Evolutionary conservation across 2,888 invertebrate genomes (phyloP).

Genomic region (Petrolisthes cinctipes): DNA sequence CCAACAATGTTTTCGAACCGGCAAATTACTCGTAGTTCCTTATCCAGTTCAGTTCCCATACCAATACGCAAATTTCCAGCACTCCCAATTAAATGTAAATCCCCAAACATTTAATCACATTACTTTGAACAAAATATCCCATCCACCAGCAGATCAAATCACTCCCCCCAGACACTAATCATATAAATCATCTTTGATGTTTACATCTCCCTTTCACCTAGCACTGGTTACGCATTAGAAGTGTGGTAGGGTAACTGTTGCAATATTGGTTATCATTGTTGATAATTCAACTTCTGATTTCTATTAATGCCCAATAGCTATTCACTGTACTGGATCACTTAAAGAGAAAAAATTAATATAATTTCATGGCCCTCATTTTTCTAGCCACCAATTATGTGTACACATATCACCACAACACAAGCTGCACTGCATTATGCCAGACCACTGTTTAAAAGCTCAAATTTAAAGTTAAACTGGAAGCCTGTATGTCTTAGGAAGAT

Average conservation of each 20-base stretch:
- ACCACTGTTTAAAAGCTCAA: slow-evolving; percentile 26
- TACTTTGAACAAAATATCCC: not conserved
- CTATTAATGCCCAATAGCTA: slow-evolving; percentile 21
- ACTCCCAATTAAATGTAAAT: slow-evolving; percentile 22
- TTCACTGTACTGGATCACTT: slow-evolving; percentile 28
- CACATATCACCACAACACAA: slow-evolving; percentile 21
- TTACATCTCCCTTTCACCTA: slow-evolving; percentile 8
- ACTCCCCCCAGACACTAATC: not conserved
- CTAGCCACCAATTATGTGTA: not conserved
- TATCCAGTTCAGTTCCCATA: slow-evolving; percentile 21
- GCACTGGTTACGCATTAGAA: slow-evolving; percentile 35
- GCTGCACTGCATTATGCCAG: slow-evolving; percentile 15
- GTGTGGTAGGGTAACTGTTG: not conserved
- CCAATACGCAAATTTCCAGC: slow-evolving; percentile 37
- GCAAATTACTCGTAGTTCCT: not conserved
- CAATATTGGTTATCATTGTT: slow-evolving; percentile 15
- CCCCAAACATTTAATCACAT: not conserved
- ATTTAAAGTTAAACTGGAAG: slow-evolving; percentile 10
- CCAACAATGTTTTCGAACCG: not conserved
- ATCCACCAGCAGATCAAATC: not conserved
- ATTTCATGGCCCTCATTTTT: not conserved
- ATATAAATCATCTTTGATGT: not conserved
- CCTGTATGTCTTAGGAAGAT: slow-evolving; percentile 19
- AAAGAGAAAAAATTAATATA: not conserved
- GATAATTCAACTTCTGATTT: slow-evolving; percentile 3